Percentiles rank a stretch among this genome's conserved stretches.
Evolutionary conservation across 2,888 invertebrate species (phyloP).

Genomic region (Diloba caeruleocephala): DNA sequence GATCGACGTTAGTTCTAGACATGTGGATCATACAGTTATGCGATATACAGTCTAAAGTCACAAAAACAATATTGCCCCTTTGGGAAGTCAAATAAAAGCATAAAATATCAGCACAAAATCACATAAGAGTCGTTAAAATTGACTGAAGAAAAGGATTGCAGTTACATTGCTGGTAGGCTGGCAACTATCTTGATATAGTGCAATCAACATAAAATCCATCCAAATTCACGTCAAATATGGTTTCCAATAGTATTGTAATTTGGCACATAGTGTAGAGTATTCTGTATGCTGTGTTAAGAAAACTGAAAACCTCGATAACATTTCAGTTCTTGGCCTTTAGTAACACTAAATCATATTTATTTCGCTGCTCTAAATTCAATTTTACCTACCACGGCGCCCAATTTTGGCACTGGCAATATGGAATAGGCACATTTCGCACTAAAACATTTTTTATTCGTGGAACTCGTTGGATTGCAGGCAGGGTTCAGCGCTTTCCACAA

Average conservation of each 20-base stretch:
- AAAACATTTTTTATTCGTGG: conserved; percentile 45
- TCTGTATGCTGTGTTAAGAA: too few species aligned
- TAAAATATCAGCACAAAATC: too few species aligned
- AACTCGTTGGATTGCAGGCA: conserved; percentile 34
- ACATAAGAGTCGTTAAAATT: conserved; percentile 7
- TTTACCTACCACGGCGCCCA: not conserved
- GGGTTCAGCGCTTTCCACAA: conserved; percentile 26
- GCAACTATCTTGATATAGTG: conserved; percentile 11
- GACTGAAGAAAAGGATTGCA: conserved; percentile 14
- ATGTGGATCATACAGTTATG: too few species aligned
- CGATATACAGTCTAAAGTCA: too few species aligned
- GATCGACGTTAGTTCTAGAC: too few species aligned
- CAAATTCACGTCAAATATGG: not conserved
- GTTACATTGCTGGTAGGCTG: conserved; percentile 22
- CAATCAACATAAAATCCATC: conserved; percentile 3
- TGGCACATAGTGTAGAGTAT: conserved; percentile 1
- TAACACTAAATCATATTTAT: not conserved
- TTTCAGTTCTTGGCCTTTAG: not conserved
- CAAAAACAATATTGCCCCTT: too few species aligned
- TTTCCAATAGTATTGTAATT: not conserved
- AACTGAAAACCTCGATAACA: too few species aligned
- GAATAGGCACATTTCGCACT: conserved; percentile 31
- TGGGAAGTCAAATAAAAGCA: too few species aligned
- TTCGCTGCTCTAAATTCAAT: conserved; percentile 12
- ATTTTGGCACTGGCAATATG: not conserved